phyloP scores from a whole-genome alignment of 2,797 vertebrate genomes.

The Rhinatrema bivittatum region DNA sequence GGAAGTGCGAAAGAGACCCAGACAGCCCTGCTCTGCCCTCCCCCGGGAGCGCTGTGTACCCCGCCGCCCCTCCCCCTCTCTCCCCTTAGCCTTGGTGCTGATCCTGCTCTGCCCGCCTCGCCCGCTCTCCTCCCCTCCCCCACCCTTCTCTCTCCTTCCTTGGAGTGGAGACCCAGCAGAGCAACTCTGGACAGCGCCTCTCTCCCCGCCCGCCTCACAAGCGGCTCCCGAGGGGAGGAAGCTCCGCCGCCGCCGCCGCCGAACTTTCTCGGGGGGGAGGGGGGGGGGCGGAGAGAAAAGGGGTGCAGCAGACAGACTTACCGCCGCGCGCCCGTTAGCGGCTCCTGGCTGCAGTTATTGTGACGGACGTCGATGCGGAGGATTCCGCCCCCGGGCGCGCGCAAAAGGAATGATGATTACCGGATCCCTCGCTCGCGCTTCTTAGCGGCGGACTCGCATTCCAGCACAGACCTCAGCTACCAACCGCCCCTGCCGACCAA shows the following conservation, averaged over 20 bases:
- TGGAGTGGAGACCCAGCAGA: neutral
- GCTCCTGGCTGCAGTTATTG: too few relatives aligned
- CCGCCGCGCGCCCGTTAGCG: too few relatives aligned
- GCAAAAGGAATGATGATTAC: neutral
- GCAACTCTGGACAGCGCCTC: neutral
- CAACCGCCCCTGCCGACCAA: too few relatives aligned
- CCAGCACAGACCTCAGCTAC: too few relatives aligned
- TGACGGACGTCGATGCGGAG: neutral
- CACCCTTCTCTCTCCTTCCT: neutral
- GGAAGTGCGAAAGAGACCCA: too few relatives aligned
- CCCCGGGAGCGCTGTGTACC: too few relatives aligned
- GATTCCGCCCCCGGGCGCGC: neutral
- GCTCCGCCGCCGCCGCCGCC: neutral
- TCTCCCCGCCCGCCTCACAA: neutral
- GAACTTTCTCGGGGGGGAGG: slow-evolving; percentile 6
- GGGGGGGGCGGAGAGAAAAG: too few relatives aligned
- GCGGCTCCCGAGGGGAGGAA: too few relatives aligned
- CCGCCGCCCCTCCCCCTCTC: too few relatives aligned
- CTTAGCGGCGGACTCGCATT: neutral
- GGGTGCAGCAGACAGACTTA: too few relatives aligned
- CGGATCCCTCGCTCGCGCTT: neutral
- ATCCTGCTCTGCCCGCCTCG: neutral
- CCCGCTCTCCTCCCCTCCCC: neutral
- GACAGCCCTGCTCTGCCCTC: too few relatives aligned
- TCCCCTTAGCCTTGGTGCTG: neutral